Percentiles rank a stretch among this genome's conserved stretches.
These are phyloP conservation scores for Alviniconcha marisindica DNA, from an alignment of 1,140 invertebrate genomes.

Conservation along the genomic window DNA sequence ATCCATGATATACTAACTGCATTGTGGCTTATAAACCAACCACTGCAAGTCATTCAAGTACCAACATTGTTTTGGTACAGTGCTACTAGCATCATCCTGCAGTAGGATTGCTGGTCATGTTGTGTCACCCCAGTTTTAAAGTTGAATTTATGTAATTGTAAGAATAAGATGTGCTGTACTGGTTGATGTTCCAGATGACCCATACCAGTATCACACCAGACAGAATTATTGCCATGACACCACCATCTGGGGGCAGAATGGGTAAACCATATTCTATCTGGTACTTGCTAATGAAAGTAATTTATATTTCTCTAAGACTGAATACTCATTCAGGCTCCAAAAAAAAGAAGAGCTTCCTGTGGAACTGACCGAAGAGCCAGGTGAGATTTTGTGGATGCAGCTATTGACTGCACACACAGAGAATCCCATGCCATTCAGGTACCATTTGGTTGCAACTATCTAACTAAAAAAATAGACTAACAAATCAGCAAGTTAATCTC, in stretches of 20 bases:
- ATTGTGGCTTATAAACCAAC: too few species aligned
- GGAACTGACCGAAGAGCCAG: not conserved
- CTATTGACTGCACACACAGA: not conserved
- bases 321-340: not conserved
- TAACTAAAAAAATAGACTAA: too few species aligned
- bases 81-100: too few species aligned
- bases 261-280: conserved; percentile 13
- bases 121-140: too few species aligned
- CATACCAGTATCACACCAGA: conserved; percentile 28
- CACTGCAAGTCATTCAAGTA: too few species aligned
- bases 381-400: not conserved
- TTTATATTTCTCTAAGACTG: not conserved
- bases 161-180: too few species aligned
- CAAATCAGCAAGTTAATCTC: too few species aligned
- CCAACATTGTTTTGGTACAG: too few species aligned
- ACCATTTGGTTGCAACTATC: not conserved
- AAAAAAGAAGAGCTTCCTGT: not conserved
- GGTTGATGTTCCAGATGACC: conserved; percentile 7
- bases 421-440: not conserved
- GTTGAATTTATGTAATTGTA: too few species aligned
- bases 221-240: conserved; percentile 41
- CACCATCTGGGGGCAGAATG: conserved; percentile 47
- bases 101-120: too few species aligned
- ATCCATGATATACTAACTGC: too few species aligned
- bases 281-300: not conserved